Conservation (phyloP, 2,888 invertebrate species). For the Fragum fragum region DNA sequence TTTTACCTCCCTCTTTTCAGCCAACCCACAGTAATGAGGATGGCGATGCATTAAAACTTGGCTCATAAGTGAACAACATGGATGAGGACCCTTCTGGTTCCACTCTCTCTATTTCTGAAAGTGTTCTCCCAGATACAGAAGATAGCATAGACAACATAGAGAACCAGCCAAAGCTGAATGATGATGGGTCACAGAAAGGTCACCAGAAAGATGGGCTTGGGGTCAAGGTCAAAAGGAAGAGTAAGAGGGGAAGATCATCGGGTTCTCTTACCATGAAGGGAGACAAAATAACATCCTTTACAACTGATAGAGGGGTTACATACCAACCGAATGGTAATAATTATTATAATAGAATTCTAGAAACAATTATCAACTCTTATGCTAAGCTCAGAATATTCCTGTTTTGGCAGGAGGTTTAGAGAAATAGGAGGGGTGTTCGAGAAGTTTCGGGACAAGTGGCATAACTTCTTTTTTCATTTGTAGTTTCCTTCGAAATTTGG, state of each 20-base stretch:
- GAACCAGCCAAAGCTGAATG: neutral
- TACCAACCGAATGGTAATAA: slow-evolving; percentile 61
- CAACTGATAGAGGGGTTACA: slow-evolving; percentile 66
- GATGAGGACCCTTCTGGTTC: slow-evolving; percentile 10
- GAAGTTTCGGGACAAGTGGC: too few species aligned
- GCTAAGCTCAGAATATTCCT: too few species aligned
- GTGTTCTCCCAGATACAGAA: neutral
- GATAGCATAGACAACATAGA: neutral
- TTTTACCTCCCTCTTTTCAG: neutral
- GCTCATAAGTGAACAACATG: neutral
- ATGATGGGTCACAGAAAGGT: slow-evolving; percentile 35
- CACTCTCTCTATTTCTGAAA: neutral
- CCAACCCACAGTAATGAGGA: neutral
- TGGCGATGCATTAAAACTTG: neutral
- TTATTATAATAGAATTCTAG: too few species aligned
- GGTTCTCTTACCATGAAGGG: slow-evolving; percentile 70
- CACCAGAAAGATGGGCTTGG: slow-evolving; percentile 51
- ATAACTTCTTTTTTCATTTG: too few species aligned
- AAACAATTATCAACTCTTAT: too few species aligned
- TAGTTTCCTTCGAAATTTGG: too few species aligned
- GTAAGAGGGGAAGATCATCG: slow-evolving; percentile 63
- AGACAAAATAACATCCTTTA: slow-evolving; percentile 69
- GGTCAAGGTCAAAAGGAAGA: slow-evolving; percentile 63
- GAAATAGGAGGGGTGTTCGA: too few species aligned
- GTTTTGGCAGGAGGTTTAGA: too few species aligned